Evolutionary conservation across 2,797 vertebrate genomes (phyloP).

Genomic region (Microcaecilia unicolor): DNA sequence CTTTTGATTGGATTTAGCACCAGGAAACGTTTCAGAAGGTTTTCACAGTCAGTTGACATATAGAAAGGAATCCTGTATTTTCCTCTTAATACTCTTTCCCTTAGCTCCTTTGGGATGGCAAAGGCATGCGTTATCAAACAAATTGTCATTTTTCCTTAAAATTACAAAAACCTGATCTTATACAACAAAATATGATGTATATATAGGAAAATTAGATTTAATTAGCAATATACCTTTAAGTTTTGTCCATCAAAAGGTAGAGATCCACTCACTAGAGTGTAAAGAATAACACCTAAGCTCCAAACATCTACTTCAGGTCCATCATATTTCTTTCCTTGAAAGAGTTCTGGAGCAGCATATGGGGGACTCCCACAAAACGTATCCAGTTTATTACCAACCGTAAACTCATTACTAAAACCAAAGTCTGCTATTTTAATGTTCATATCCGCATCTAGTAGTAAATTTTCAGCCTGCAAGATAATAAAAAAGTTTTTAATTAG

Average conservation of each 20-base stretch:
- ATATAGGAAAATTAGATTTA: no score
- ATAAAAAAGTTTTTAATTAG: no score
- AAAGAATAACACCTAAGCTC: slow-evolving; percentile 95
- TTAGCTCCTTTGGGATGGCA: no score
- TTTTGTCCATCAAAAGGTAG: slow-evolving; percentile 96
- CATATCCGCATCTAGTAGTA: slow-evolving; percentile 95
- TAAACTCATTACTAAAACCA: slow-evolving; percentile 97
- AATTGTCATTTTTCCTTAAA: neutral
- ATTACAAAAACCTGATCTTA: no score
- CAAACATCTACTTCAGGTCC: slow-evolving; percentile 96
- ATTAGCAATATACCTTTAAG: slow-evolving; percentile 70
- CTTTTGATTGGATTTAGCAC: slow-evolving; percentile 94
- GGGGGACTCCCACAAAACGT: slow-evolving; percentile 96
- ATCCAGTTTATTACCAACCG: slow-evolving; percentile 90
- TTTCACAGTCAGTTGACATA: slow-evolving; percentile 99
- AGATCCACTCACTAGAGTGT: slow-evolving; percentile 93
- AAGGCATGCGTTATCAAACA: no score
- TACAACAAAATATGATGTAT: no score
- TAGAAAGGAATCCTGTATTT: slow-evolving; percentile 98
- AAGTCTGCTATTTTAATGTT: slow-evolving; percentile 98
- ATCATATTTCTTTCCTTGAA: slow-evolving; percentile 97
- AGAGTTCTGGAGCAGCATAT: slow-evolving; percentile 92
- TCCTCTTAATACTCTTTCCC: slow-evolving; percentile 89
- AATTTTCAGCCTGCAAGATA: slow-evolving; percentile 83
- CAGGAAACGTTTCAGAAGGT: slow-evolving; percentile 95